phyloP scores from a whole-genome alignment of 2,797 vertebrate genomes.

The Chrysocyon brachyurus region DNA sequence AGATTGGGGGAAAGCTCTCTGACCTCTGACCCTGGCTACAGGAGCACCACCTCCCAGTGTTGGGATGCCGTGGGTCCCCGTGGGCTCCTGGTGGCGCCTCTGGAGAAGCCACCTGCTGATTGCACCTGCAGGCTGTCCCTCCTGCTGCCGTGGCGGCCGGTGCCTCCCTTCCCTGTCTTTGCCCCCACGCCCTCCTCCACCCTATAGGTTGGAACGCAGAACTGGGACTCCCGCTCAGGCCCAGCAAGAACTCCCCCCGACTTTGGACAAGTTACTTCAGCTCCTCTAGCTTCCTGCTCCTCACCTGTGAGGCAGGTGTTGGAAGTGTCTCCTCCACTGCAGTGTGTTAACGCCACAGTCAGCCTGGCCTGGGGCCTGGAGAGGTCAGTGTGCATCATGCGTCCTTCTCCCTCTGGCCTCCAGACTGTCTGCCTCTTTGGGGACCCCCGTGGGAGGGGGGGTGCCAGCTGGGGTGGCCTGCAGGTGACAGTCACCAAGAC shows the following conservation, averaged over 20 bases:
- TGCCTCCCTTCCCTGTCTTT: fast-evolving
- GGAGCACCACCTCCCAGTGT: too few relatives aligned
- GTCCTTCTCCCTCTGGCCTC: neutral
- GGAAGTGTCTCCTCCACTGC: fast-evolving
- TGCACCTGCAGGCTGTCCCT: fast-evolving
- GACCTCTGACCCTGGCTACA: too few relatives aligned
- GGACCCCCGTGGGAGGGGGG: neutral
- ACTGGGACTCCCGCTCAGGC: fast-evolving
- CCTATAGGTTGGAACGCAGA: neutral
- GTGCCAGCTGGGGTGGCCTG: too few relatives aligned
- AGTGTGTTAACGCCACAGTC: fast-evolving
- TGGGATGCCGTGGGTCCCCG: fast-evolving
- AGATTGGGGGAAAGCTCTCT: too few relatives aligned
- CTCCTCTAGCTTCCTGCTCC: too few relatives aligned
- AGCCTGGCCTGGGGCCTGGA: neutral
- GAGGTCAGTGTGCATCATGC: fast-evolving
- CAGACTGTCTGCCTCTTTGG: neutral
- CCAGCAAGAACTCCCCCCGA: fast-evolving
- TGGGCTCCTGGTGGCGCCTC: neutral
- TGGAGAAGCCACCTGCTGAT: neutral
- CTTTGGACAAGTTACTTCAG: too few relatives aligned
- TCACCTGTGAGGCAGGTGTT: fast-evolving
- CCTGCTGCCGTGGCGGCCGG: fast-evolving
- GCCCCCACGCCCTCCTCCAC: fast-evolving
- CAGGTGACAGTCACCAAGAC: neutral